Conservation (phyloP, 2,888 invertebrate genomes). For the Hypena proboscidalis region DNA sequence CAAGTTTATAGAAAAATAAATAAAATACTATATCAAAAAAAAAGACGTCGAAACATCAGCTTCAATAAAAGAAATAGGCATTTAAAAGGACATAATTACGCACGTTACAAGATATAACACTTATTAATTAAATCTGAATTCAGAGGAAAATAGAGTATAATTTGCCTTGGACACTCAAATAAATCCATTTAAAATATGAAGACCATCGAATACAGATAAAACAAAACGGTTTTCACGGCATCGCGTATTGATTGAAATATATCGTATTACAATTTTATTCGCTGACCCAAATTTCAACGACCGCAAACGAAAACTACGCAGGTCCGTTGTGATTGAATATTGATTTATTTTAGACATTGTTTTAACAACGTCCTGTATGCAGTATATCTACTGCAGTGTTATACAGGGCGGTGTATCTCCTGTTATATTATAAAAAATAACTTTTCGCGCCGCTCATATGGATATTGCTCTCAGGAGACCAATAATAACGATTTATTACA, state of each 20-base stretch:
- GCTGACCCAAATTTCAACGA: slow-evolving; percentile 61
- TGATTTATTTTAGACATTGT: slow-evolving; percentile 65
- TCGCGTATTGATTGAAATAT: slow-evolving; percentile 42
- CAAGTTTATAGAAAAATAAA: slow-evolving; percentile 1
- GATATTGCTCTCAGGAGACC: background rate
- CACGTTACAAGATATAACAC: slow-evolving; percentile 23
- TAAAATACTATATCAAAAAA: slow-evolving; percentile 18
- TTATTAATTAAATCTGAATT: slow-evolving; percentile 21
- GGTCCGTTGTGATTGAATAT: slow-evolving; percentile 68
- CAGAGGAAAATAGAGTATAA: slow-evolving; percentile 26
- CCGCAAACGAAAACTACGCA: slow-evolving; percentile 65
- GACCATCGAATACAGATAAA: slow-evolving; percentile 19
- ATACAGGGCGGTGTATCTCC: slow-evolving; percentile 10
- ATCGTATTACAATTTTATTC: slow-evolving; percentile 57
- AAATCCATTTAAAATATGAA: slow-evolving; percentile 29
- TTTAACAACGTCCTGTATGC: slow-evolving; percentile 34
- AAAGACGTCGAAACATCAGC: slow-evolving; percentile 28
- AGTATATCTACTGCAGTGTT: slow-evolving; percentile 20
- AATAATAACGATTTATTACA: slow-evolving; percentile 3
- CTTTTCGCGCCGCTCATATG: background rate
- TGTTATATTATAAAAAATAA: background rate
- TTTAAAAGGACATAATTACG: slow-evolving; percentile 38
- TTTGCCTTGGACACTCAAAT: slow-evolving; percentile 27
- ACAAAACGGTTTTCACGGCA: slow-evolving; percentile 37
- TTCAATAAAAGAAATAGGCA: slow-evolving; percentile 38